Conservation (phyloP, 1,140 invertebrate genomes). For the Cydia pomonella region DNA sequence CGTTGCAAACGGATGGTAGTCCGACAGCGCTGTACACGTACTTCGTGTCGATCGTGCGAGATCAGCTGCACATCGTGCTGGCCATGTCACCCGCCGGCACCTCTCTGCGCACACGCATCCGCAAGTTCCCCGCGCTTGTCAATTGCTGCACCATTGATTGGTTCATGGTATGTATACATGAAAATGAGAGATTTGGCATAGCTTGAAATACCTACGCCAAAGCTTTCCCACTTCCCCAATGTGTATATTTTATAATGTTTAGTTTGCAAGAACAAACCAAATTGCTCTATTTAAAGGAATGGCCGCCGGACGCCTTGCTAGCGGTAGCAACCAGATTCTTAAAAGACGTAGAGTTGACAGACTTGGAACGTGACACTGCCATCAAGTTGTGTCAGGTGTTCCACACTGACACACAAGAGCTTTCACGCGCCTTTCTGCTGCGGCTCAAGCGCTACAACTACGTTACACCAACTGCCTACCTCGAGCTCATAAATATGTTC, state of each 20-base stretch:
- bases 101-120: constrained; percentile 90
- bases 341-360: constrained; percentile 90
- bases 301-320: constrained; percentile 95
- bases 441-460: constrained; percentile 91
- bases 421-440: constrained; percentile 88
- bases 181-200: neutral
- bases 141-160: constrained; percentile 99
- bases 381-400: constrained; percentile 95
- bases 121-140: constrained; percentile 96
- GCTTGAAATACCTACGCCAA: no score
- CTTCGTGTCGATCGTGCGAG: constrained; percentile 92
- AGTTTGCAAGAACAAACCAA: neutral
- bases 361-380: constrained; percentile 85
- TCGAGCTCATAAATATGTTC: constrained; percentile 95
- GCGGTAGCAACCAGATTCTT: constrained; percentile 95
- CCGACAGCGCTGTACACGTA: constrained; percentile 95
- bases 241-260: neutral
- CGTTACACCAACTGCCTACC: constrained; percentile 96
- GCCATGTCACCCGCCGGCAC: constrained; percentile 96
- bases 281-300: constrained; percentile 81
- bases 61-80: constrained; percentile 96
- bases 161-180: constrained; percentile 88
- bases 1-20: constrained; percentile 95
- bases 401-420: constrained; percentile 90
- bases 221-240: no score